Conservation (phyloP, 2,113 vertebrate genomes). For the Tenebrosternarchus preto region DNA sequence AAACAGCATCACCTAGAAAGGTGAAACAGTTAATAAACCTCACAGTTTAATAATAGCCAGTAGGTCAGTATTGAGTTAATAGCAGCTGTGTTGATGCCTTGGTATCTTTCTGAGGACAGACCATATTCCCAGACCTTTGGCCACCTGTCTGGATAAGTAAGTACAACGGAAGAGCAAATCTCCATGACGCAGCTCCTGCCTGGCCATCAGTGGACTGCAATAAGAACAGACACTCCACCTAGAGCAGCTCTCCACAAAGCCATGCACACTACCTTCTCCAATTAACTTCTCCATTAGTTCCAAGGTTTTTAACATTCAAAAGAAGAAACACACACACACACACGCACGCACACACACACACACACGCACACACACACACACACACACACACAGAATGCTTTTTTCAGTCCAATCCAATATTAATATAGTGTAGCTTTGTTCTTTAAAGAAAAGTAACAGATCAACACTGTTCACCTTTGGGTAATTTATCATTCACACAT, state of each 20-base stretch:
- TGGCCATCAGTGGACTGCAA: background rate
- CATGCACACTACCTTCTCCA: background rate
- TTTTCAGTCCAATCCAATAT: too few relatives aligned
- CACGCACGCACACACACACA: too few relatives aligned
- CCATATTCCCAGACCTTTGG: slow-evolving; percentile 46
- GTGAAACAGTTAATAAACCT: slow-evolving; percentile 38
- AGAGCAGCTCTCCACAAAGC: background rate
- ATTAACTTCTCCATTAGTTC: too few relatives aligned
- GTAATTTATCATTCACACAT: too few relatives aligned
- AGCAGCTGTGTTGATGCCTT: slow-evolving; percentile 30
- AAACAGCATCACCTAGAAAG: slow-evolving; percentile 18
- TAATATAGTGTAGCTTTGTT: too few relatives aligned
- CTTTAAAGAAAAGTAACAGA: too few relatives aligned
- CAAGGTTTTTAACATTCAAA: too few relatives aligned
- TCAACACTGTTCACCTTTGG: too few relatives aligned
- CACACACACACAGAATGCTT: too few relatives aligned
- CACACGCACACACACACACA: too few relatives aligned
- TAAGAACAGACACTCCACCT: background rate
- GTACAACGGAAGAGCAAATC: slow-evolving; percentile 28
- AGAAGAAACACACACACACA: too few relatives aligned
- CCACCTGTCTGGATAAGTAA: slow-evolving; percentile 45
- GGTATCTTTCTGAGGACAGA: slow-evolving; percentile 25
- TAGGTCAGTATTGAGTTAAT: slow-evolving; percentile 54
- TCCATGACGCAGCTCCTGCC: slow-evolving; percentile 24
- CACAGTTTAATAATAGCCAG: slow-evolving; percentile 61